phyloP scores from a whole-genome alignment of 1,140 invertebrate genomes.

The Diorhabda carinulata region DNA sequence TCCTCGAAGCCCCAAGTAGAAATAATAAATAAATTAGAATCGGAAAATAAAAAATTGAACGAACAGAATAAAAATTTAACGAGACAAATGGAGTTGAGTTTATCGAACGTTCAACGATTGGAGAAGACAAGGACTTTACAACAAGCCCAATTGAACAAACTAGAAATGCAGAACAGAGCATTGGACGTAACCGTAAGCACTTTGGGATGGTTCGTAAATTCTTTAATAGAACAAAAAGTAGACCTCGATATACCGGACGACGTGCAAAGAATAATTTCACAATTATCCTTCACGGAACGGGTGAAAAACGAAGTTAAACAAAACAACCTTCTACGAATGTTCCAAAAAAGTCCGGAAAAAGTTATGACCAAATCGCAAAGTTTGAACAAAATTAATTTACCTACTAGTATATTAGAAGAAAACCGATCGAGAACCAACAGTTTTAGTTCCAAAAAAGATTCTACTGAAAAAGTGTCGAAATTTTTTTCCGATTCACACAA shows the following conservation, averaged over 20 bases:
- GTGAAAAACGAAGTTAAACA: slow-evolving; percentile 26
- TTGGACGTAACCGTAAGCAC: slow-evolving; percentile 61
- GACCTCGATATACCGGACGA: slow-evolving; percentile 64
- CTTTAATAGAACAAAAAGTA: slow-evolving; percentile 54
- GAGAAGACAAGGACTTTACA: slow-evolving; percentile 58
- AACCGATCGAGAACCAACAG: background rate
- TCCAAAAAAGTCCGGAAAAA: slow-evolving; percentile 31
- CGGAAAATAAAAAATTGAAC: slow-evolving; percentile 54
- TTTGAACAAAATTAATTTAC: slow-evolving; percentile 37
- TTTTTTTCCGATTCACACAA: slow-evolving; percentile 64
- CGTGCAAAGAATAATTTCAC: slow-evolving; percentile 60
- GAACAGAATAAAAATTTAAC: slow-evolving; percentile 58
- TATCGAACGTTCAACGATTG: slow-evolving; percentile 60
- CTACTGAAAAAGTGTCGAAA: slow-evolving; percentile 51
- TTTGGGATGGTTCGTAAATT: slow-evolving; percentile 59
- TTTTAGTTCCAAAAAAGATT: slow-evolving; percentile 17
- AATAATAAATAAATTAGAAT: slow-evolving; percentile 57
- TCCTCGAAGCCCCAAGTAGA: slow-evolving; percentile 66
- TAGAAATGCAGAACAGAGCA: slow-evolving; percentile 62
- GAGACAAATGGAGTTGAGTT: slow-evolving; percentile 61
- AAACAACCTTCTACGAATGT: slow-evolving; percentile 36
- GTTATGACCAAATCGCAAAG: slow-evolving; percentile 41
- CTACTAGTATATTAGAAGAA: slow-evolving; percentile 14
- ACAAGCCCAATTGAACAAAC: slow-evolving; percentile 54
- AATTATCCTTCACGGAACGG: slow-evolving; percentile 42